A percentile compares a stretch with the other conserved stretches of the same genome.
phyloP scores from a whole-genome alignment of 1,140 invertebrate genomes.

The Colletes latitarsis region DNA sequence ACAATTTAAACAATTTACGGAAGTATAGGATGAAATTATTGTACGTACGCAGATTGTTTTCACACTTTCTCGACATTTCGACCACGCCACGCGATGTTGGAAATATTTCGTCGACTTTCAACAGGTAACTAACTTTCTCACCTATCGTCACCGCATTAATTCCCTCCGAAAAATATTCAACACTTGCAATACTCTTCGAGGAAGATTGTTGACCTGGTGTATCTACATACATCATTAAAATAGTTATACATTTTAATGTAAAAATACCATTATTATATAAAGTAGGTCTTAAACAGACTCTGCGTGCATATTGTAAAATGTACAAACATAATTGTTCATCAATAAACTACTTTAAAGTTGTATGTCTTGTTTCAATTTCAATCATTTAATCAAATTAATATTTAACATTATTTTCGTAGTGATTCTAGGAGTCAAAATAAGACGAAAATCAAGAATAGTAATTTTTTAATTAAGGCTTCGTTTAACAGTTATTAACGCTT shows the following conservation, averaged over 20 bases:
- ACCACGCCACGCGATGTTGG: not conserved
- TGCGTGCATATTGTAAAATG: constrained; percentile 10
- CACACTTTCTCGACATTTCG: not conserved
- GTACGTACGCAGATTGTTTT: constrained; percentile 9
- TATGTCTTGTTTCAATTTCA: not conserved
- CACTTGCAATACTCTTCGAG: not conserved
- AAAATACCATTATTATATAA: not conserved
- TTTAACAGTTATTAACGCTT: too few species aligned
- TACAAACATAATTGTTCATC: constrained; percentile 8
- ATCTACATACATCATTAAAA: constrained; percentile 13
- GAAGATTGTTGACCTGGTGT: not conserved
- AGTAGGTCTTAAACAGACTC: not conserved
- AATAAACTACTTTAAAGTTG: constrained; percentile 16
- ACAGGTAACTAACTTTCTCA: constrained; percentile 57
- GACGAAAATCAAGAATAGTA: too few species aligned
- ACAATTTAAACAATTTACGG: not conserved
- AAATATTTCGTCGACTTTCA: constrained; percentile 24
- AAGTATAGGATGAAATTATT: not conserved
- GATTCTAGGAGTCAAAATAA: too few species aligned
- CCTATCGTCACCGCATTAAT: constrained; percentile 59
- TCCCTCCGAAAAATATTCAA: constrained; percentile 42
- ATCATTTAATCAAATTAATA: not conserved
- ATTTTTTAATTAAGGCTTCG: too few species aligned
- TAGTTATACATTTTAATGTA: not conserved
- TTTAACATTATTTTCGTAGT: too few species aligned